Conservation (phyloP, 2,113 vertebrate genomes). For the Festucalex cinctus region DNA sequence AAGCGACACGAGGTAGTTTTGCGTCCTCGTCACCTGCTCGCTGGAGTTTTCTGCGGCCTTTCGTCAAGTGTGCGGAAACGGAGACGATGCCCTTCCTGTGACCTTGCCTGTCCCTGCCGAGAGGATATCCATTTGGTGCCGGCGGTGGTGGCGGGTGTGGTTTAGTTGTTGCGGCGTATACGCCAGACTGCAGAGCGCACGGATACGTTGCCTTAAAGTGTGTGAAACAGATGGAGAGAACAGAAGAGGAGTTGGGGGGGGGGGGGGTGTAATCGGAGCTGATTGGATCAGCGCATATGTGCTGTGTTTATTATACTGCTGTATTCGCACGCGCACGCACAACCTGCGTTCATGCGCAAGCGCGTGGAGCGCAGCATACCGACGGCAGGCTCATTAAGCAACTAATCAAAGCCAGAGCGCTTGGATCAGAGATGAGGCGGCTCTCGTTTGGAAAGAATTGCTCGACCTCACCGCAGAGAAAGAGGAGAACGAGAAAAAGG, state of each 20-base stretch:
- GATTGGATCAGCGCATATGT: slow-evolving; percentile 61
- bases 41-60: slow-evolving; percentile 29
- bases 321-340: slow-evolving; percentile 21
- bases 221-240: slow-evolving; percentile 43
- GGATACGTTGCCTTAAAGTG: slow-evolving; percentile 38
- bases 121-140: slow-evolving; percentile 35
- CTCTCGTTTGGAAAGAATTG: slow-evolving; percentile 77
- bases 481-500: slow-evolving; percentile 52
- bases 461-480: slow-evolving; percentile 67
- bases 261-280: slow-evolving; percentile 20
- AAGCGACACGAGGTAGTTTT: slow-evolving; percentile 31
- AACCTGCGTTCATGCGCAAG: background rate
- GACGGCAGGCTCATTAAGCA: slow-evolving; percentile 73
- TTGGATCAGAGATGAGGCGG: slow-evolving; percentile 71
- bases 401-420: slow-evolving; percentile 75
- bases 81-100: slow-evolving; percentile 36
- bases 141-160: slow-evolving; percentile 11
- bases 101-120: slow-evolving; percentile 39
- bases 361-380: slow-evolving; percentile 64
- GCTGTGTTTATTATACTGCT: slow-evolving; percentile 65
- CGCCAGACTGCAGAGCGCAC: slow-evolving; percentile 28
- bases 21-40: slow-evolving; percentile 39
- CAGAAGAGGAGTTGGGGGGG: slow-evolving; percentile 19
- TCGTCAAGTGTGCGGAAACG: slow-evolving; percentile 31
- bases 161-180: slow-evolving; percentile 10